These are phyloP conservation scores for Drosophila funebris DNA, from an alignment of 1,140 invertebrate genomes.

Conservation along the genomic window DNA sequence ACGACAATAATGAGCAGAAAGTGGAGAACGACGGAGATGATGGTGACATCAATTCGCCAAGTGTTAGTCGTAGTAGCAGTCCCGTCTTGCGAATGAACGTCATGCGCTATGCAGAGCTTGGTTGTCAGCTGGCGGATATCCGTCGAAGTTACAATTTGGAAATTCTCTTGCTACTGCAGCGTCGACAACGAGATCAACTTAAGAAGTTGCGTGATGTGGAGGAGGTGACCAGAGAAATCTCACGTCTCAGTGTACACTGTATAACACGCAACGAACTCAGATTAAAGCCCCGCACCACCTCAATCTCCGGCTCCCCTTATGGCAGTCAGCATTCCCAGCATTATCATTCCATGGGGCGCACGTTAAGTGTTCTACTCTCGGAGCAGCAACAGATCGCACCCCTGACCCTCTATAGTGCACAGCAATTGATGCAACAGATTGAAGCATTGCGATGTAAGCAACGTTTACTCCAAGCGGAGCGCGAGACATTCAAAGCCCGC, in stretches of 20 bases:
- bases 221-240: slow-evolving; percentile 78
- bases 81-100: slow-evolving; percentile 57
- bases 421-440: slow-evolving; percentile 85
- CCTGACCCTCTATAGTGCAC: slow-evolving; percentile 83
- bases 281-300: slow-evolving; percentile 60
- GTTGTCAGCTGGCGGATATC: slow-evolving; percentile 85
- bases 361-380: slow-evolving; percentile 65
- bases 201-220: slow-evolving; percentile 82
- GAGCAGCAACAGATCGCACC: slow-evolving; percentile 75
- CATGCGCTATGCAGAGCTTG: slow-evolving; percentile 70
- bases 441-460: slow-evolving; percentile 86
- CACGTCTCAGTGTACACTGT: slow-evolving; percentile 68
- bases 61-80: slow-evolving; percentile 60
- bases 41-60: slow-evolving; percentile 61
- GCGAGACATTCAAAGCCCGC: slow-evolving; percentile 84
- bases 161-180: slow-evolving; percentile 85
- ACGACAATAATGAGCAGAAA: slow-evolving; percentile 33
- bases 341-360: slow-evolving; percentile 79
- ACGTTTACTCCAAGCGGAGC: slow-evolving; percentile 86
- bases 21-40: slow-evolving; percentile 30
- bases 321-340: slow-evolving; percentile 44
- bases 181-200: slow-evolving; percentile 73
- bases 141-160: slow-evolving; percentile 90
- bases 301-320: slow-evolving; percentile 44
- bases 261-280: slow-evolving; percentile 71